Percentiles rank a stretch among this genome's conserved stretches.
These are phyloP conservation scores for Ametastegia equiseti DNA, from an alignment of 2,888 invertebrate genomes.

Conservation along the genomic window DNA sequence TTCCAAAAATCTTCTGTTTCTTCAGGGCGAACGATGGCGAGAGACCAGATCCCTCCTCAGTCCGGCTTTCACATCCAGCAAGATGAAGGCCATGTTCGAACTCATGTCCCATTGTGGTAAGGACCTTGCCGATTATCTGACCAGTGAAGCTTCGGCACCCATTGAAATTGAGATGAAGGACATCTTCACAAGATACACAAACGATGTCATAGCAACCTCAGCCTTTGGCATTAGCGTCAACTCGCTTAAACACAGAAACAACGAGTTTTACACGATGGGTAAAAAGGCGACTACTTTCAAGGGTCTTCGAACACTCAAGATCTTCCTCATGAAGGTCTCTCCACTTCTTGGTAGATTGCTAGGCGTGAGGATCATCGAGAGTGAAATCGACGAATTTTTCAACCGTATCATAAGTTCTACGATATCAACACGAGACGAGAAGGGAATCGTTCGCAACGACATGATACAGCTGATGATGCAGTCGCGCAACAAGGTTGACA, in stretches of 20 bases:
- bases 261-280: constrained; percentile 77
- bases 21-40: constrained; percentile 76
- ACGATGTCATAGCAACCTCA: constrained; percentile 80
- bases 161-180: constrained; percentile 66
- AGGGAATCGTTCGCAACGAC: constrained; percentile 54
- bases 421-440: constrained; percentile 1
- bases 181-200: constrained; percentile 77
- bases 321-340: constrained; percentile 39
- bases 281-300: constrained; percentile 57
- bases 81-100: constrained; percentile 78
- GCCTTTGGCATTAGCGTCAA: constrained; percentile 80
- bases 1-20: constrained; percentile 57
- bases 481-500: constrained; percentile 54
- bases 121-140: constrained; percentile 63
- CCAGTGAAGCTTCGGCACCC: constrained; percentile 51
- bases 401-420: constrained; percentile 13
- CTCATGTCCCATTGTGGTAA: constrained; percentile 73
- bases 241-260: constrained; percentile 77
- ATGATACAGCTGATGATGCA: constrained; percentile 69
- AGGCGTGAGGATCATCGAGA: constrained; percentile 54
- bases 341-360: constrained; percentile 54
- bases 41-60: constrained; percentile 77
- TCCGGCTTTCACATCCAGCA: constrained; percentile 79
- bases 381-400: constrained; percentile 59
- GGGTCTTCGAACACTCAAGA: constrained; percentile 48